Evolutionary conservation across 2,797 vertebrate genomes (phyloP).

Genomic region (Cyprinella venusta): DNA sequence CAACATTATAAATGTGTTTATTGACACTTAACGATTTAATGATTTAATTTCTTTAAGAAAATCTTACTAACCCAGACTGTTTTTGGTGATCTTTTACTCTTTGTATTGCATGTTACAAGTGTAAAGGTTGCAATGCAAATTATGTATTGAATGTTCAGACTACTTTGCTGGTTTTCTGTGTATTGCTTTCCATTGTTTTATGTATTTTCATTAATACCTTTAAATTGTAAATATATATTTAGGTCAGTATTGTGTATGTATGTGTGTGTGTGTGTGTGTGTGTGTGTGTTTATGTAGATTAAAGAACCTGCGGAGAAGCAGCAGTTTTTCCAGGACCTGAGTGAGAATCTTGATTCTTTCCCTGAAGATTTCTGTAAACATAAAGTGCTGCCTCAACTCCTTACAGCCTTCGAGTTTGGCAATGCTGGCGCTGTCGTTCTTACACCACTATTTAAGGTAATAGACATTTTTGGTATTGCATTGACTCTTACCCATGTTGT

Average conservation of each 20-base stretch:
- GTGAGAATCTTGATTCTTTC: slow-evolving; percentile 87
- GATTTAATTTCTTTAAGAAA: background rate
- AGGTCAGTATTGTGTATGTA: background rate
- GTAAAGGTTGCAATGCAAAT: background rate
- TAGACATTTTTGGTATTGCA: background rate
- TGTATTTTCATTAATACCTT: background rate
- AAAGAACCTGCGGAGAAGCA: slow-evolving; percentile 90
- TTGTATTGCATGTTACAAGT: background rate
- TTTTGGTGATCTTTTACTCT: no score
- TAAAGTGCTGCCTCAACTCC: slow-evolving; percentile 91
- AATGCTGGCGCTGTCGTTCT: slow-evolving; percentile 88
- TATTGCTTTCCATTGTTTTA: background rate
- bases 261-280: slow-evolving; percentile 35
- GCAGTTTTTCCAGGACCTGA: slow-evolving; percentile 91
- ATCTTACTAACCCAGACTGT: background rate
- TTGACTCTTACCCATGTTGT: background rate
- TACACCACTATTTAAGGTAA: slow-evolving; percentile 90
- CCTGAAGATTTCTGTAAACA: slow-evolving; percentile 93
- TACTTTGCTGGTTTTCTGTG: background rate
- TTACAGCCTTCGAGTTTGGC: slow-evolving; percentile 91
- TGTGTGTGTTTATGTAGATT: slow-evolving; percentile 76
- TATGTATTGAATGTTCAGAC: background rate
- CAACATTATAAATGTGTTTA: no score
- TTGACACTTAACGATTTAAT: background rate
- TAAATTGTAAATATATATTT: background rate